Percentiles rank a stretch among this genome's conserved stretches.
phyloP scores from a whole-genome alignment of 2,113 vertebrate genomes.

The Thermophis baileyi region DNA sequence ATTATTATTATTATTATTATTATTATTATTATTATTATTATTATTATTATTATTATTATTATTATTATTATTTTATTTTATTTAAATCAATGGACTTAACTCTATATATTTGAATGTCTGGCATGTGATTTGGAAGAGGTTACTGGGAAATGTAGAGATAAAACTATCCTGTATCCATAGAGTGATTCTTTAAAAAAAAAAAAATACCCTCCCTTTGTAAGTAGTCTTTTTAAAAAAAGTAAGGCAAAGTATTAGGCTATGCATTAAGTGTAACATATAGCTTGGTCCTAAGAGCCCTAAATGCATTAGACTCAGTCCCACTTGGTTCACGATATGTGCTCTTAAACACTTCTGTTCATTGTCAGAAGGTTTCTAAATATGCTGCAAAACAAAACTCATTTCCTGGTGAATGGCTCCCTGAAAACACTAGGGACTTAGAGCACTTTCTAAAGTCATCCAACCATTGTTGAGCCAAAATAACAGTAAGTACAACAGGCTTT shows the following conservation, averaged over 20 bases:
- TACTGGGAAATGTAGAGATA: neutral
- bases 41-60: no score
- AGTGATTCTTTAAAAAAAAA: neutral
- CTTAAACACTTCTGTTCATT: neutral
- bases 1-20: no score
- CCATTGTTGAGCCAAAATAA: neutral
- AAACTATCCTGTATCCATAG: neutral
- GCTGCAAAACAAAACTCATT: neutral
- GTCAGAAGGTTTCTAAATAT: neutral
- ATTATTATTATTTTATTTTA: no score
- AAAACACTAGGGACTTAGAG: neutral
- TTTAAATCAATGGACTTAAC: neutral
- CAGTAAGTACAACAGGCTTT: neutral
- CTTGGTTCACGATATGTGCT: neutral
- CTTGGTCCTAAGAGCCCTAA: neutral
- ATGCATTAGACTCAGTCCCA: neutral
- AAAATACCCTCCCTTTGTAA: neutral
- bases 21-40: no score
- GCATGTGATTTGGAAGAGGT: neutral
- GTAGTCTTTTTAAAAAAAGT: neutral
- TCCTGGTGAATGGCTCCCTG: neutral
- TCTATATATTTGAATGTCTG: neutral
- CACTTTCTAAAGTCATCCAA: neutral
- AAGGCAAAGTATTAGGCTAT: neutral
- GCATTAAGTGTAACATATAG: neutral